phyloP scores from a whole-genome alignment of 2,888 invertebrate genomes.

The Seladonia tumulorum region DNA sequence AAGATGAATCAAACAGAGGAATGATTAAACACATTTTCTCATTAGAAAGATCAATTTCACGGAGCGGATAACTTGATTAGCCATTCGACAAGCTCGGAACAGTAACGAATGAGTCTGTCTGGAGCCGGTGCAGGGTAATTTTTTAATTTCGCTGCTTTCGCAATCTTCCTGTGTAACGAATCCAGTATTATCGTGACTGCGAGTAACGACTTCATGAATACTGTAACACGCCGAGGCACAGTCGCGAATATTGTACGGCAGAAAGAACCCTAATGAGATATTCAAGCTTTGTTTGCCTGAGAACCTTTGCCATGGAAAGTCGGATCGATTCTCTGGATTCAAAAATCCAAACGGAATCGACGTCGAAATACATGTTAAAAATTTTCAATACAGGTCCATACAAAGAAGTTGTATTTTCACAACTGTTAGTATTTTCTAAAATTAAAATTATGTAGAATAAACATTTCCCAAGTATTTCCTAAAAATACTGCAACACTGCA shows the following conservation, averaged over 20 bases:
- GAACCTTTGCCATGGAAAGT: not conserved
- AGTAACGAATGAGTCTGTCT: conserved; percentile 2
- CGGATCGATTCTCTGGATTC: not conserved
- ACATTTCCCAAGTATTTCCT: too few species aligned
- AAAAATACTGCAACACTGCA: too few species aligned
- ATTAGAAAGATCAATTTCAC: conserved; percentile 8
- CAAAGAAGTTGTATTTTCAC: too few species aligned
- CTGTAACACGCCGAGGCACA: not conserved
- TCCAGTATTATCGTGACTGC: not conserved
- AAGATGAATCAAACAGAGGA: not conserved
- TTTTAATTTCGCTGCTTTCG: conserved; percentile 4
- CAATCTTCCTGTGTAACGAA: not conserved
- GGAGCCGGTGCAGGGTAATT: not conserved
- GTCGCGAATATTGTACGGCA: not conserved
- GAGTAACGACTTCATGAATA: conserved; percentile 6
- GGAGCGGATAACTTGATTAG: conserved; percentile 1
- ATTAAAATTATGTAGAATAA: too few species aligned
- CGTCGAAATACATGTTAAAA: too few species aligned
- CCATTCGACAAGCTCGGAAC: not conserved
- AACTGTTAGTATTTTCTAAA: too few species aligned
- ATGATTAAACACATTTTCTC: not conserved
- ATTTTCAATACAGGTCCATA: too few species aligned
- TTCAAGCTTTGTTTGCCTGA: not conserved
- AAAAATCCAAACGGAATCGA: not conserved
- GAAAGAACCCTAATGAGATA: not conserved